phyloP scores from a whole-genome alignment of 2,888 invertebrate genomes.

The Heliconius aoede region DNA sequence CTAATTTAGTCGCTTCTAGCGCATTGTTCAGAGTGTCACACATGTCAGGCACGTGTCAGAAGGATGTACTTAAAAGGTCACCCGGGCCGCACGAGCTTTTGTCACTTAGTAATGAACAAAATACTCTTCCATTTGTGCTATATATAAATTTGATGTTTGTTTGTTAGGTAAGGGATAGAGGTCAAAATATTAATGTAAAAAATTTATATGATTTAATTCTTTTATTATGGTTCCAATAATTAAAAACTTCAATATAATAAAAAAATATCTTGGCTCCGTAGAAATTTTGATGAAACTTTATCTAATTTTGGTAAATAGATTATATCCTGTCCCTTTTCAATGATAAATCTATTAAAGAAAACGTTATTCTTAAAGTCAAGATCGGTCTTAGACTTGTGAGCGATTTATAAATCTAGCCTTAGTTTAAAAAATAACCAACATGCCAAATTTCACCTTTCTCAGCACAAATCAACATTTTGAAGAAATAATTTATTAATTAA shows the following conservation, averaged over 20 bases:
- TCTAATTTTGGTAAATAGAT: too few species aligned
- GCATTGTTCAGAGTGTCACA: conserved; percentile 25
- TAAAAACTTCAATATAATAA: too few species aligned
- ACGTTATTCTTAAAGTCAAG: too few species aligned
- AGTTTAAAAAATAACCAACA: conserved; percentile 1
- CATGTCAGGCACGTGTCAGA: conserved; percentile 26
- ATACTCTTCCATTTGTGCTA: conserved; percentile 1
- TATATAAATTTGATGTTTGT: not conserved
- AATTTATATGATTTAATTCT: not conserved
- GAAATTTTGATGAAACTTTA: not conserved
- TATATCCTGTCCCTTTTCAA: too few species aligned
- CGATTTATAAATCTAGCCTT: not conserved
- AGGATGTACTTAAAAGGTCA: conserved; percentile 29
- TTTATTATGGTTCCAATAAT: not conserved
- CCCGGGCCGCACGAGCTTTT: conserved; percentile 15
- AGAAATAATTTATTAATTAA: too few species aligned
- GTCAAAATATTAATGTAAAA: not conserved
- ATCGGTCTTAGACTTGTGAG: not conserved
- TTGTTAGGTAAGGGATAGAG: not conserved
- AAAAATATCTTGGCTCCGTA: not conserved
- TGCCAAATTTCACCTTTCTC: conserved; percentile 7
- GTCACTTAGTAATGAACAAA: conserved; percentile 6
- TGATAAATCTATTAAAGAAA: too few species aligned
- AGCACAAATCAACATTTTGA: not conserved
- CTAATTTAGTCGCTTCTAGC: conserved; percentile 24